These are phyloP conservation scores for Saguinus imperator DNA, from an alignment of 2,113 vertebrate genomes.

Conservation along the genomic window DNA sequence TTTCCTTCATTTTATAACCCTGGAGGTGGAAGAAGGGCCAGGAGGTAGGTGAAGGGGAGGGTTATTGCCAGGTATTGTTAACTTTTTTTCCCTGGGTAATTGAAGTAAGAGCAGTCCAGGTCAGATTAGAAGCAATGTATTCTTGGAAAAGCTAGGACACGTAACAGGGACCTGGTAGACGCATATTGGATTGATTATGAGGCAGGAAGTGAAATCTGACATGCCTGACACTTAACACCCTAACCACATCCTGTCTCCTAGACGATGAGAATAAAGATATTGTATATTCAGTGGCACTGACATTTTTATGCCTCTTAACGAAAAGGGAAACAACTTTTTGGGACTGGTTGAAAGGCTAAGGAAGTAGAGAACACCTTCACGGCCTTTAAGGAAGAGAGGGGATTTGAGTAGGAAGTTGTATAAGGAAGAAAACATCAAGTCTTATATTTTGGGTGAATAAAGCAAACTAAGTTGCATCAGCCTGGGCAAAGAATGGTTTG, in stretches of 20 bases:
- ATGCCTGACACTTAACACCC: conserved; percentile 88
- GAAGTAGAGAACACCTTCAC: conserved; percentile 41
- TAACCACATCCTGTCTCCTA: conserved; percentile 88
- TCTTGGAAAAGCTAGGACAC: conserved; percentile 46
- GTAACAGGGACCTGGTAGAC: conserved; percentile 65
- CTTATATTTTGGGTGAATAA: conserved; percentile 48
- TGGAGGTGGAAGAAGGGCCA: conserved; percentile 76
- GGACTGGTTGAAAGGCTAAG: conserved; percentile 58
- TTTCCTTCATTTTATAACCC: conserved; percentile 87
- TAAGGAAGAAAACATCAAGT: conserved; percentile 63
- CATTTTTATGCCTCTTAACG: conserved; percentile 86
- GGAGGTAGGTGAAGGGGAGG: conserved; percentile 55
- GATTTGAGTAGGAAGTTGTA: conserved; percentile 67
- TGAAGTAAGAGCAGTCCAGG: conserved; percentile 49
- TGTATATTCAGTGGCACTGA: conserved; percentile 82
- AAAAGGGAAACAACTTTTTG: conserved; percentile 65
- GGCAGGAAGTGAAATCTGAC: conserved; percentile 91
- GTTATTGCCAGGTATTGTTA: conserved; percentile 64
- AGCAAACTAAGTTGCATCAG: background rate
- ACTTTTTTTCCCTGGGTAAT: conserved; percentile 78
- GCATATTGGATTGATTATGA: conserved; percentile 90
- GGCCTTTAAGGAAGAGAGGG: conserved; percentile 39
- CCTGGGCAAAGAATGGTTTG: background rate
- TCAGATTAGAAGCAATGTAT: conserved; percentile 67
- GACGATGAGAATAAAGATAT: conserved; percentile 82